Evolutionary conservation across 2,888 invertebrate species (phyloP), one percentile per base, ranked within the genome.

Genomic region (Kuschelorhynchus macadamiae): DNA sequence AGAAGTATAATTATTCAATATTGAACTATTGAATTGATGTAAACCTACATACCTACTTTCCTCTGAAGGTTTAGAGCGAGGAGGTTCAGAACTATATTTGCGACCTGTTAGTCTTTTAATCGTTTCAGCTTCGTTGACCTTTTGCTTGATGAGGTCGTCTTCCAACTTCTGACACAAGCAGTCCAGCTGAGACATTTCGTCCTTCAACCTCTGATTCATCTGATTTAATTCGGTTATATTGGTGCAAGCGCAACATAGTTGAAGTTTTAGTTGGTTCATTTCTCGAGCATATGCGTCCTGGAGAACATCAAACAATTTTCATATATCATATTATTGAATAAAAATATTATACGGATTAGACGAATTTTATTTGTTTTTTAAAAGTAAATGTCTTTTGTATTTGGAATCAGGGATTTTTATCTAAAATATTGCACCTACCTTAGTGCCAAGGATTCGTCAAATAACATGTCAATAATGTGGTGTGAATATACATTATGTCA

Each of bases 101-200:
- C 60, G 59, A 68, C 72, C 73, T 57, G 70, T 66, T 46, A 77
- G 55, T 70, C 77, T 57, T 36, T 71, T 74, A 5, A 83, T 75
- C 0, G 81, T 82, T 32, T 81, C 81, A 1, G 81, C 81, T 71
- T 84, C 83, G 25, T 77, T 80, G 1, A 83, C 50, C 62, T 83
- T 83, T 66, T 83, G 82, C 56, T 81, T 79, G n/a, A 83, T 75
- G 44, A 84, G 72, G 67, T 82, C 81, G 3, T 81, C 78, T 62
- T 83, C 81, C n/a, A 83, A 61, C 60, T 79, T 77, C 2, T 75
- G 72, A 53, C 79, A 80, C 72, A 80, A 77, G 14, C 73, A 72
- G 30, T 79, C 77, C 14, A 81, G 65, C 4, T 75, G 69, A 16
- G 71, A 65, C 72, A 76, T 72, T 30, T 81, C 79, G 21, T 78